Evolutionary conservation across 2,113 vertebrate species (phyloP).

Genomic region (Aegypius monachus): DNA sequence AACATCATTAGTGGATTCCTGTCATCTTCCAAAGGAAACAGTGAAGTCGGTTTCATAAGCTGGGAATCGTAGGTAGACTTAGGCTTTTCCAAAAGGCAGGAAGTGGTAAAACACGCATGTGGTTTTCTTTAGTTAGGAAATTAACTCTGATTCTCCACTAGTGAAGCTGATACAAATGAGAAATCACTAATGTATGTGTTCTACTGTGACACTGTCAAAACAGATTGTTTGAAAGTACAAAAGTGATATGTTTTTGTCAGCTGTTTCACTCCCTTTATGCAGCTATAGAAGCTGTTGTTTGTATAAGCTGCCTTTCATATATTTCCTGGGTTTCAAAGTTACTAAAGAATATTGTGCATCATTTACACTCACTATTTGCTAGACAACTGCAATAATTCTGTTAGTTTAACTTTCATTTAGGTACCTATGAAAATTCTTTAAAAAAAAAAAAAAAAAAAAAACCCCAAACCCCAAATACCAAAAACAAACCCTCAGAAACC

Average conservation of each 20-base stretch:
- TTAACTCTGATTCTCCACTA: slow-evolving; percentile 28
- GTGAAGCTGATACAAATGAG: slow-evolving; percentile 27
- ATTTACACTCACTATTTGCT: neutral
- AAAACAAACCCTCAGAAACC: neutral
- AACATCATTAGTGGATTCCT: slow-evolving; percentile 51
- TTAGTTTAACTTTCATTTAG: neutral
- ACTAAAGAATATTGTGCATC: neutral
- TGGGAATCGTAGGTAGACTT: neutral
- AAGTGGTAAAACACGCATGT: slow-evolving; percentile 62
- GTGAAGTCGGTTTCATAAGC: slow-evolving; percentile 13
- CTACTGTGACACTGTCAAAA: slow-evolving; percentile 2
- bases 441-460: neutral
- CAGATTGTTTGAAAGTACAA: neutral
- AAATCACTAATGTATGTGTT: neutral
- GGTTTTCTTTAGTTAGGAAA: slow-evolving; percentile 56
- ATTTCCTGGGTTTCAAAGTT: neutral
- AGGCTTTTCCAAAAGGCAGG: slow-evolving; percentile 44
- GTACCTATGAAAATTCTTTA: neutral
- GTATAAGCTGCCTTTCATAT: neutral
- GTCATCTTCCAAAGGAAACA: slow-evolving; percentile 50
- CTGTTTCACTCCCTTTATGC: neutral
- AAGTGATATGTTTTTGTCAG: slow-evolving; percentile 9
- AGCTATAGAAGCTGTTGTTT: slow-evolving; percentile 12
- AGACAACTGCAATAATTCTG: neutral
- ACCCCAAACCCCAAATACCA: neutral